Percentiles rank a stretch among this genome's conserved stretches.
phyloP scores from a whole-genome alignment of 2,113 vertebrate species.

The Chamaea fasciata region DNA sequence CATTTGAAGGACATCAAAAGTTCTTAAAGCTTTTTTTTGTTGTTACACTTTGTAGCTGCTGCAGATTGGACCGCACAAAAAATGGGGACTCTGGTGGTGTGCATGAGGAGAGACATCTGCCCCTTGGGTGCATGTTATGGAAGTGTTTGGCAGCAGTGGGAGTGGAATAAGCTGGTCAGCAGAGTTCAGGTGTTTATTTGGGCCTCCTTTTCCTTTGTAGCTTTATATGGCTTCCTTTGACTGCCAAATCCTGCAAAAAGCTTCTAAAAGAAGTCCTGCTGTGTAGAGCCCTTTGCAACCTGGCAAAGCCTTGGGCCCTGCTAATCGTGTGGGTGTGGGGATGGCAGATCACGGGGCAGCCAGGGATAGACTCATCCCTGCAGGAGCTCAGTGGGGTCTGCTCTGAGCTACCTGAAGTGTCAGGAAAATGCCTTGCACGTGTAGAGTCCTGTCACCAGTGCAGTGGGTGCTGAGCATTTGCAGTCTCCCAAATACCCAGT shows the following conservation, averaged over 20 bases:
- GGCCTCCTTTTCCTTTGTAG: background rate
- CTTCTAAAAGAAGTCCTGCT: background rate
- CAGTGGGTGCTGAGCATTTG: background rate
- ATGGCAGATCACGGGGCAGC: background rate
- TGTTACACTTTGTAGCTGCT: background rate
- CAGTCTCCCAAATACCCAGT: fast-evolving
- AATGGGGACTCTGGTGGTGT: background rate
- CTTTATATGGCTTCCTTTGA: background rate
- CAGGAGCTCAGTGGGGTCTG: background rate
- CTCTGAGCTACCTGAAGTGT: background rate
- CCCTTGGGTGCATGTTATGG: background rate
- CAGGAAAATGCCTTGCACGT: fast-evolving
- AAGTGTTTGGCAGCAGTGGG: background rate
- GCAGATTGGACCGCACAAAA: background rate
- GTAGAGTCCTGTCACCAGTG: background rate
- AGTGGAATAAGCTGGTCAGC: background rate
- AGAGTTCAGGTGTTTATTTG: background rate
- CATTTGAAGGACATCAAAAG: background rate
- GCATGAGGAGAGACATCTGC: background rate
- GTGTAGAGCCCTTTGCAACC: background rate
- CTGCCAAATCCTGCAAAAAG: background rate
- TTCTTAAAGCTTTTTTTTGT: background rate
- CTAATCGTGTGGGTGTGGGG: background rate
- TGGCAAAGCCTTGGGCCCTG: background rate
- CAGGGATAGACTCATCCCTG: background rate